phyloP scores from a whole-genome alignment of 2,113 vertebrate species.

The Tor tambroides region DNA sequence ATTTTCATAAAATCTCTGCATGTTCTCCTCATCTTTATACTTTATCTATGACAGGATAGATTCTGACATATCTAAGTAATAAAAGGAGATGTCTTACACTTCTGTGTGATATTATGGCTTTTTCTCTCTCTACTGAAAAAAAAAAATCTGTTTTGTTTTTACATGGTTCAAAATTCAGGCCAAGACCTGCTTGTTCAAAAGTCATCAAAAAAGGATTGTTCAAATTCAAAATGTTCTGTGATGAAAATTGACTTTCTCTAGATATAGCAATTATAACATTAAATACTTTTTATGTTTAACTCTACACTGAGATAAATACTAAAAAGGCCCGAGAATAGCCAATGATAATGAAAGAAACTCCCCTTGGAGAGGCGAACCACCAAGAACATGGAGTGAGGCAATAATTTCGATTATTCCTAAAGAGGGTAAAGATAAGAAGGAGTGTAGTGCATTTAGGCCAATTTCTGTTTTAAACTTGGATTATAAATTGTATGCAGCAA shows the following conservation, averaged over 20 bases:
- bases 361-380: neutral
- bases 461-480: too few species aligned
- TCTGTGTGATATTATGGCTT: neutral
- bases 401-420: slow-evolving; percentile 36
- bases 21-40: slow-evolving; percentile 2
- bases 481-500: too few species aligned
- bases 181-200: neutral
- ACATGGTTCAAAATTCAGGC: neutral
- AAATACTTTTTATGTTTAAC: neutral
- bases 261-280: neutral
- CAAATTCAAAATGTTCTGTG: neutral
- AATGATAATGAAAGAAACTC: neutral
- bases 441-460: too few species aligned
- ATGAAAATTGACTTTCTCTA: neutral
- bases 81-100: neutral
- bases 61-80: neutral
- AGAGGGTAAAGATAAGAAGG: too few species aligned
- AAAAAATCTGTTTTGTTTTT: neutral
- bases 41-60: neutral
- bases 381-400: slow-evolving; percentile 43
- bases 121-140: slow-evolving; percentile 6
- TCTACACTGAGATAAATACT: neutral
- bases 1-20: neutral
- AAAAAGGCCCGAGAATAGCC: neutral
- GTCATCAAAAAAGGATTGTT: neutral